Conservation (phyloP, 1,140 invertebrate genomes). For the Batillaria attramentaria region DNA sequence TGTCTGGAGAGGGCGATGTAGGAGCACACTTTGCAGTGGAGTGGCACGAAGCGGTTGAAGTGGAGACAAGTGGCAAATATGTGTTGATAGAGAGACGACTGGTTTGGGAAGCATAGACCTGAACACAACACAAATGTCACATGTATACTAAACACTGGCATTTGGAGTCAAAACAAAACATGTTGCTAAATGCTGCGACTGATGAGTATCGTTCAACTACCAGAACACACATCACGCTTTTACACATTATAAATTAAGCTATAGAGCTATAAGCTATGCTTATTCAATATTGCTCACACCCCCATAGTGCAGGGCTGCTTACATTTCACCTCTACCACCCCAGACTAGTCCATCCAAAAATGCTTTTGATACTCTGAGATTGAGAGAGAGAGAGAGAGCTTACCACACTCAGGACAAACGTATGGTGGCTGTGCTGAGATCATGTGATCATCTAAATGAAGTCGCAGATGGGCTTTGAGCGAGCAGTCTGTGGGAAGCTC, state of each 20-base stretch:
- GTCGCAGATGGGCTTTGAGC: conserved; percentile 31
- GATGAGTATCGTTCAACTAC: no score
- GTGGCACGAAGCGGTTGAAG: conserved; percentile 15
- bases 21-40: conserved; percentile 1
- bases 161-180: no score
- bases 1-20: neutral
- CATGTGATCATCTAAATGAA: conserved; percentile 10
- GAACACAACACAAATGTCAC: no score
- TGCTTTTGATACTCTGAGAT: no score
- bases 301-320: no score
- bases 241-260: no score
- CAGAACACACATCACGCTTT: no score
- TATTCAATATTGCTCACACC: no score
- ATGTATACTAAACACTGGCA: no score
- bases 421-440: neutral
- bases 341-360: neutral
- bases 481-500: conserved; percentile 28
- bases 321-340: no score
- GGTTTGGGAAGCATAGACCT: conserved; percentile 10
- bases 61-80: conserved; percentile 29
- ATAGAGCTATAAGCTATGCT: no score
- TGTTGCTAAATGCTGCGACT: no score
- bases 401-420: conserved; percentile 40
- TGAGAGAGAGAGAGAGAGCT: neutral
- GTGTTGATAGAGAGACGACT: conserved; percentile 30